Conservation (phyloP, 2,113 vertebrate species). For the Phrynocephalus versicolor region DNA sequence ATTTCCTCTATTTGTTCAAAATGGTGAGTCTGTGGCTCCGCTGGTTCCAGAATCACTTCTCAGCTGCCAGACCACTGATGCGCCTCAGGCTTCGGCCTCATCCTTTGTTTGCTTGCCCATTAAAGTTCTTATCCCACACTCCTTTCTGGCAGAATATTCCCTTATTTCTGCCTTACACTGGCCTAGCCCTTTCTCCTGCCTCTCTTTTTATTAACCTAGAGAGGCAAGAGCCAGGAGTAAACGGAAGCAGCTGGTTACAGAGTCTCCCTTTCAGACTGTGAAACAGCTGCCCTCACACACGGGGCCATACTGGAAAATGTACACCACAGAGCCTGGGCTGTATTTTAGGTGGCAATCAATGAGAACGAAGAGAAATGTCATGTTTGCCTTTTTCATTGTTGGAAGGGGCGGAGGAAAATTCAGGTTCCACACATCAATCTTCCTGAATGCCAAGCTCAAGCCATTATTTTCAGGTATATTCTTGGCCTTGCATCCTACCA, state of each 20-base stretch:
- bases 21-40: constrained; percentile 50
- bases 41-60: constrained; percentile 59
- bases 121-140: constrained; percentile 66
- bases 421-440: constrained; percentile 51
- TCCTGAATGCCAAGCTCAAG: constrained; percentile 55
- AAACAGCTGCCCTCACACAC: constrained; percentile 70
- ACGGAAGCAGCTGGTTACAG: constrained; percentile 69
- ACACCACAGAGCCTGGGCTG: constrained; percentile 33
- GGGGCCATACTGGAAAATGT: constrained; percentile 63
- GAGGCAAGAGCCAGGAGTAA: constrained; percentile 68
- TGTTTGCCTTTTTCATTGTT: constrained; percentile 65
- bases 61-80: constrained; percentile 62
- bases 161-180: constrained; percentile 52
- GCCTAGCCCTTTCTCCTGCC: constrained; percentile 58
- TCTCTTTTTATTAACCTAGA: constrained; percentile 60
- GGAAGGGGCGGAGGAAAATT: constrained; percentile 48
- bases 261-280: constrained; percentile 52
- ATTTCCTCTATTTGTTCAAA: constrained; percentile 62
- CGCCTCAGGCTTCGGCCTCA: constrained; percentile 47
- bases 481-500: neutral
- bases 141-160: constrained; percentile 59
- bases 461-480: constrained; percentile 64
- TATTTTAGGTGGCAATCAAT: constrained; percentile 51
- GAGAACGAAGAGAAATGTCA: constrained; percentile 45
- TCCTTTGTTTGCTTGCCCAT: constrained; percentile 62